Evolutionary conservation across 1,140 invertebrate species (phyloP).

Genomic region (Globodera ellingtonae): DNA sequence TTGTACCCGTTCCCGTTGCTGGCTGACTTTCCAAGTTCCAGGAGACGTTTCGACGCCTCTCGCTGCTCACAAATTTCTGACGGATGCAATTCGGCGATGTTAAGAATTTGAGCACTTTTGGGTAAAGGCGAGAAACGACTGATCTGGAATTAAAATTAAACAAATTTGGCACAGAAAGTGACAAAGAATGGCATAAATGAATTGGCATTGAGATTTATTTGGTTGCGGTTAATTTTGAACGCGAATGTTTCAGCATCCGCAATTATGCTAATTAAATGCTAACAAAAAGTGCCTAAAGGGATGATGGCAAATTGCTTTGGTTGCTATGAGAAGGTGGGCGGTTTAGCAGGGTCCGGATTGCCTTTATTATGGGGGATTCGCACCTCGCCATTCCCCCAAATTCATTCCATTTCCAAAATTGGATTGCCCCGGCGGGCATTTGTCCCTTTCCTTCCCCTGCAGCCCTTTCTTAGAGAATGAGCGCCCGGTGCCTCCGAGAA

Average conservation of each 20-base stretch:
- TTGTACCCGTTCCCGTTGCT: not conserved
- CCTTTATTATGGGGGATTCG: too few species aligned
- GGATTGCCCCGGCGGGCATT: not conserved
- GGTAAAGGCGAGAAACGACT: not conserved
- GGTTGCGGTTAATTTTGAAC: too few species aligned
- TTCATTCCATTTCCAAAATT: not conserved
- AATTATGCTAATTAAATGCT: too few species aligned
- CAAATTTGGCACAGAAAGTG: not conserved
- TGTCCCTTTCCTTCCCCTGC: not conserved
- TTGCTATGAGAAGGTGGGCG: too few species aligned
- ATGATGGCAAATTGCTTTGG: too few species aligned
- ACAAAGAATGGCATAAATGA: too few species aligned
- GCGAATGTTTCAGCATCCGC: too few species aligned
- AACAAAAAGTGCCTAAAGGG: too few species aligned
- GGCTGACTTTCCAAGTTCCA: slow-evolving; percentile 1
- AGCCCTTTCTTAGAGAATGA: too few species aligned
- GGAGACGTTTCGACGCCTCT: not conserved
- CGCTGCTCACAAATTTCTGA: not conserved
- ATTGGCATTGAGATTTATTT: too few species aligned
- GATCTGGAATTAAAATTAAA: not conserved
- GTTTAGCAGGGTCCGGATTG: too few species aligned
- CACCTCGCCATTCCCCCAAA: not conserved
- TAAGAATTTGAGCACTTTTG: not conserved
- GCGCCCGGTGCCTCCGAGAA: too few species aligned
- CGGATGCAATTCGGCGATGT: not conserved